Percentiles rank a stretch among this genome's conserved stretches.
Evolutionary conservation across 2,888 invertebrate genomes (phyloP).

Genomic region (Kryphioiulus occultus): DNA sequence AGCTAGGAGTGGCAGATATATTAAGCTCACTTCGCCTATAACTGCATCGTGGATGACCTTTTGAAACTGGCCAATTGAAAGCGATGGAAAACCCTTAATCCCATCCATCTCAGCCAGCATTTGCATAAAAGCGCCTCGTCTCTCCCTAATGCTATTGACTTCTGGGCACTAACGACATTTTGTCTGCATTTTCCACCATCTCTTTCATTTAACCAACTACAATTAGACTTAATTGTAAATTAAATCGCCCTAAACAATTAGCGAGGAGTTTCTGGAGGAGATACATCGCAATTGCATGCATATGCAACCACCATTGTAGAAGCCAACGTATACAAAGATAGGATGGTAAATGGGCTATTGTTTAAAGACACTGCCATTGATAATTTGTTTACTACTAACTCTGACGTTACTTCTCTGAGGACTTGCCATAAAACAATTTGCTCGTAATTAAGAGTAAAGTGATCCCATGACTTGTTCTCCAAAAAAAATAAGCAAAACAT

Average conservation of each 20-base stretch:
- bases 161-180: background rate
- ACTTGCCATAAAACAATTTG: too few species aligned
- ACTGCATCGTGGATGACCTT: background rate
- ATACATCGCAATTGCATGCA: background rate
- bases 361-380: background rate
- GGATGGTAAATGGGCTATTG: background rate
- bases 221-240: slow-evolving; percentile 4
- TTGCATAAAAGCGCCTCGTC: background rate
- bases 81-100: background rate
- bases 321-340: background rate
- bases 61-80: background rate
- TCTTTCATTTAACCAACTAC: background rate
- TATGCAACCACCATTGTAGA: background rate
- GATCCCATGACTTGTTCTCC: too few species aligned
- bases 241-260: background rate
- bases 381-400: too few species aligned
- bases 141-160: background rate
- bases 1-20: too few species aligned
- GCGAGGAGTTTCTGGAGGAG: background rate
- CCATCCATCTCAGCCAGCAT: background rate
- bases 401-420: too few species aligned
- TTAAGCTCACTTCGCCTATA: too few species aligned
- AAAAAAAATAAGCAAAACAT: too few species aligned
- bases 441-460: too few species aligned
- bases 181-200: background rate